phyloP scores from a whole-genome alignment of 2,888 invertebrate species.

The Papilio elwesi region DNA sequence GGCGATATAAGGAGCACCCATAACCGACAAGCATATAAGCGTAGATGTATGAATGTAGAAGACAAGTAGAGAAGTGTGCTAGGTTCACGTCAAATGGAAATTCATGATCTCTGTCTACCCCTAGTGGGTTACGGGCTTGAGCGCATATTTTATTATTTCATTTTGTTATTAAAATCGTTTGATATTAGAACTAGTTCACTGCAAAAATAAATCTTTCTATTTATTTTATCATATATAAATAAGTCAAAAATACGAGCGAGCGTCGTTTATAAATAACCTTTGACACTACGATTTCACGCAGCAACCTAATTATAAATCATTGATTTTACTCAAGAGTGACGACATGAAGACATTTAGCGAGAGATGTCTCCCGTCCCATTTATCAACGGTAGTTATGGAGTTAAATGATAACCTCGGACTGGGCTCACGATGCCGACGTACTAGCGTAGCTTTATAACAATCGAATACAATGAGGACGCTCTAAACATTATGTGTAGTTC shows the following conservation, averaged over 20 bases:
- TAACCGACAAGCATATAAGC: too few relatives aligned
- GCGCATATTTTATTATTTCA: too few relatives aligned
- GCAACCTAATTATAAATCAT: conserved; percentile 1
- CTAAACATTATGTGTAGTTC: not conserved
- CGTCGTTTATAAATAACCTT: not conserved
- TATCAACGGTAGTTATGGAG: conserved; percentile 11
- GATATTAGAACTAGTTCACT: too few relatives aligned
- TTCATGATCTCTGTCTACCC: too few relatives aligned
- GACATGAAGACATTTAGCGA: not conserved
- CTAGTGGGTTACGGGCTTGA: too few relatives aligned
- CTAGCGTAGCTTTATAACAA: conserved; percentile 1
- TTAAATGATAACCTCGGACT: conserved; percentile 26
- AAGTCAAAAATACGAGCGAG: too few relatives aligned
- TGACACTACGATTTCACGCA: conserved; percentile 8
- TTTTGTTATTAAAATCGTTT: too few relatives aligned
- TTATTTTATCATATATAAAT: not conserved
- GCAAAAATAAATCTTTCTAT: not conserved
- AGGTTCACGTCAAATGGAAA: too few relatives aligned
- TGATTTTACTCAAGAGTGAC: conserved; percentile 2
- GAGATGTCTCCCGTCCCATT: conserved; percentile 32
- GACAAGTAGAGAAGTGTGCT: too few relatives aligned
- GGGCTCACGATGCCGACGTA: conserved; percentile 14
- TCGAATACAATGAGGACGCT: not conserved
- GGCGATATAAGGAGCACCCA: too few relatives aligned
- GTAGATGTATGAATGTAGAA: too few relatives aligned